Base-by-base conservation (phyloP, 2,797 vertebrate genomes). In the Molossus molossus region DNA sequence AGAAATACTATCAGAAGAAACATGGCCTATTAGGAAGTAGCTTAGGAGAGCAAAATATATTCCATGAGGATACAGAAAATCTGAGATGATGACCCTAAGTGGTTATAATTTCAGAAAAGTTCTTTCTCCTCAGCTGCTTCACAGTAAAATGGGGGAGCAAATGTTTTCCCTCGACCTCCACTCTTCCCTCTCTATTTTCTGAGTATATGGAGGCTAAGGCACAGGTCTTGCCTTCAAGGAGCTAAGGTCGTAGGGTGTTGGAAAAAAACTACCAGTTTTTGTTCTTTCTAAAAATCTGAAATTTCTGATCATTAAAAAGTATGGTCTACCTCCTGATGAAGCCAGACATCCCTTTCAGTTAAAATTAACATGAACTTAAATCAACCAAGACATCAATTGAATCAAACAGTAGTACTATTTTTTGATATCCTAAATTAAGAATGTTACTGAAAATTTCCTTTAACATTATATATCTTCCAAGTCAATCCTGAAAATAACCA, bases 341-440 rank as follows among this genome's bases (percentile, higher is more conserved):
- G 45, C 17, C 76, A 90, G 45, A n/a, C 58, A 92, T 93, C 48
- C 65, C 21, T 90, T 77, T 90, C n/a, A 33, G 29, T 89, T 94
- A 91, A 89, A 83, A n/a, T 93, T 94, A 75, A 53, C 27, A 62
- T 67, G n/a, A 91, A 70, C 33, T 88, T 86, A 79, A 90, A 67
- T 21, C 64, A 73, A 87, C 17, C 76, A 67, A 33, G 27, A 20
- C 27, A 86, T 91, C 67, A 81, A 57, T 20, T 65, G 45, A 9
- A 57, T 8, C 65, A 86, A 89, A 69, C 13, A 85, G 91, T 77
- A 64, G 23, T 81, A 27, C n/a, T 53, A 18, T 77, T 85, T 67
- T 6, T 75, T 94, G 50, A 89, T 21, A 91, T 62, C 15, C 55
- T 88, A 55, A 88, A 45, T 57, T 65, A 72, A 85, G 27, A 91